Base-by-base conservation (phyloP, 2,888 invertebrate species). In the Trissonchulus latispiculum region DNA sequence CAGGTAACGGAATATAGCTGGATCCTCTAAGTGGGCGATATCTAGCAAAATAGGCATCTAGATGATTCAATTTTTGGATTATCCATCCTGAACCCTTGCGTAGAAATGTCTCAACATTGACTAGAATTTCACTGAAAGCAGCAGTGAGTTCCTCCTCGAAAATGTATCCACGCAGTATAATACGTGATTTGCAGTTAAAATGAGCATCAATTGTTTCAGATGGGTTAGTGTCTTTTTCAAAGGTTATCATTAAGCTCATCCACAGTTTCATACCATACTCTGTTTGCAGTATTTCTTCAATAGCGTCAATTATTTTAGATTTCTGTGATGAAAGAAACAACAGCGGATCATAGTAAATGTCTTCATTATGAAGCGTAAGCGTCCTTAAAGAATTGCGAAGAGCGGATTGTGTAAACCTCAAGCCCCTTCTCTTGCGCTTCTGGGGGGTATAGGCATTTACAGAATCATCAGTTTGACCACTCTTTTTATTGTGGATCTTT, bases 261-360 rank as follows among this genome's bases (percentile, higher is more conserved):
- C 66, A 64, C n/a, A 64, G 33, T 18, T 64, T 64, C 15, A 64
- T 64, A n/a, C 66, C 66, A n/a, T n/a, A n/a, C n/a, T n/a, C n/a
- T n/a, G n/a, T n/a, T n/a, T n/a, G n/a, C n/a, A n/a, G n/a, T n/a
- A n/a, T n/a, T n/a, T n/a, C n/a, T n/a, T n/a, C n/a, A n/a, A n/a
- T n/a, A n/a, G n/a, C n/a, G n/a, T n/a, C n/a, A n/a, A n/a, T n/a
- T n/a, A n/a, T n/a, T n/a, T n/a, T n/a, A n/a, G n/a, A n/a, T n/a
- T n/a, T n/a, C n/a, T n/a, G n/a, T n/a, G n/a, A n/a, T n/a, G n/a
- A n/a, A n/a, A n/a, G n/a, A n/a, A n/a, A n/a, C n/a, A n/a, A n/a
- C n/a, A n/a, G n/a, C n/a, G n/a, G n/a, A n/a, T n/a, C n/a, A n/a
- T n/a, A n/a, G n/a, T n/a, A n/a, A n/a, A n/a, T n/a, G n/a, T n/a